Percentiles rank a stretch among this genome's conserved stretches.
Evolutionary conservation across 2,888 invertebrate genomes (phyloP).

Genomic region (Stenolophus ochropezus): DNA sequence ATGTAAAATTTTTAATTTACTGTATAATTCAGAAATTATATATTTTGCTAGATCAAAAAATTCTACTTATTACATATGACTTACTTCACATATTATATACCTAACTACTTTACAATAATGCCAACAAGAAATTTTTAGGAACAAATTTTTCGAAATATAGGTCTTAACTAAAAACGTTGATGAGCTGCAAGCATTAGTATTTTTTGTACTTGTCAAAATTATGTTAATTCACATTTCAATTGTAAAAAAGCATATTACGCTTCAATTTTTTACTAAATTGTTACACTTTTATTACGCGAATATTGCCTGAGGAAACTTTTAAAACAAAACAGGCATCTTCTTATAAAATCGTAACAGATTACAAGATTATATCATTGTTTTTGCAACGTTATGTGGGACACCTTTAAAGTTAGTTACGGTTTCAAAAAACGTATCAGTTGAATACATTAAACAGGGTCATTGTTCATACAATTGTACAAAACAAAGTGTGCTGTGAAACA

Average conservation of each 20-base stretch:
- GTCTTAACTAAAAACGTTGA: not conserved
- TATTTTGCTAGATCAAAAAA: too few relatives aligned
- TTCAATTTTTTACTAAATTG: not conserved
- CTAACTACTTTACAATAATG: too few relatives aligned
- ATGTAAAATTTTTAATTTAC: too few relatives aligned
- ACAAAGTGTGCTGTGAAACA: constrained; percentile 12
- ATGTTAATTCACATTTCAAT: not conserved
- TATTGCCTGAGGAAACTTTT: not conserved
- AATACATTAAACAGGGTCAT: constrained; percentile 30
- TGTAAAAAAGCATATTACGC: not conserved
- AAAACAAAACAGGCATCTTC: constrained; percentile 4
- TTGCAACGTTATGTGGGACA: constrained; percentile 29
- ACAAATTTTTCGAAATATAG: too few relatives aligned
- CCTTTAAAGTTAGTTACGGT: constrained; percentile 4
- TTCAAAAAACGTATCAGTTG: constrained; percentile 25
- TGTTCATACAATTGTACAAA: constrained; percentile 1
- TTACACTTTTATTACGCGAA: not conserved
- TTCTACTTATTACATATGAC: too few relatives aligned
- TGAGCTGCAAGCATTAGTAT: not conserved
- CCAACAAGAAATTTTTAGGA: too few relatives aligned
- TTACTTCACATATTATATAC: too few relatives aligned
- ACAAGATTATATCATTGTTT: constrained; percentile 33
- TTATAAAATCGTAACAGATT: constrained; percentile 8
- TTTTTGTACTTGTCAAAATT: not conserved
- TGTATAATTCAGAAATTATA: too few relatives aligned